Base-by-base conservation (phyloP, 2,888 invertebrate species). In the Temnothorax rugatulus region DNA sequence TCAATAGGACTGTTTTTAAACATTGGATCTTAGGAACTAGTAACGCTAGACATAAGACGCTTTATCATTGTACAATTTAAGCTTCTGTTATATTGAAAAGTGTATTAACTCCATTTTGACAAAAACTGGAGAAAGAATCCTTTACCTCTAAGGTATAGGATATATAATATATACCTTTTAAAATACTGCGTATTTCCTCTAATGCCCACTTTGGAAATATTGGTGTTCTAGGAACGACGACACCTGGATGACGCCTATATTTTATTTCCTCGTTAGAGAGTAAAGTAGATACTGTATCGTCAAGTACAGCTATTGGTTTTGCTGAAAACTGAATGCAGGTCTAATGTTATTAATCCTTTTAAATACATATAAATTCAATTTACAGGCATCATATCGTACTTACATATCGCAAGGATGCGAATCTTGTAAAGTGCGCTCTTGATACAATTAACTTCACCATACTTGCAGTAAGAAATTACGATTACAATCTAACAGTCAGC, bases 241-340 rank as follows among this genome's bases (percentile, higher is more conserved):
- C 95, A 41, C 98, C 98, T 0, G 97, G 97, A 95, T 98, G 98
- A 83, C 96, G 96, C 75, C 96, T 96, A 0, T 97, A 97, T 93
- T 97, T 97, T 25, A 95, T 91, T 85, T 94, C 95, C 83, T 96
- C 94, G 52, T 96, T 95, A 68, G 96, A 93, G 64, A 97, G 95
- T 88, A 94, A 94, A 47, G 95, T 95, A 77, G 95, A 94, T 4
- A 96, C 92, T 68, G 91, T 94, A 41, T 95, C 94, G 89, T 96
- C 96, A n/a, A 96, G 94, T 88, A 95, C 95, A 0, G 96, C 95
- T 77, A 92, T 93, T 18, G 88, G 59, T 68, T 92, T 93, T 9
- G 91, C 87, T 41, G 94, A 91, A 74, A 90, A 91, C 95, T 95
- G 66, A 64, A 25, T 21, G 7, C 13, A 66, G 11, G 1, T 18